Evolutionary conservation across 2,888 invertebrate genomes (phyloP), one percentile per base, ranked within the genome.

Genomic region (Sesia bembeciformis): DNA sequence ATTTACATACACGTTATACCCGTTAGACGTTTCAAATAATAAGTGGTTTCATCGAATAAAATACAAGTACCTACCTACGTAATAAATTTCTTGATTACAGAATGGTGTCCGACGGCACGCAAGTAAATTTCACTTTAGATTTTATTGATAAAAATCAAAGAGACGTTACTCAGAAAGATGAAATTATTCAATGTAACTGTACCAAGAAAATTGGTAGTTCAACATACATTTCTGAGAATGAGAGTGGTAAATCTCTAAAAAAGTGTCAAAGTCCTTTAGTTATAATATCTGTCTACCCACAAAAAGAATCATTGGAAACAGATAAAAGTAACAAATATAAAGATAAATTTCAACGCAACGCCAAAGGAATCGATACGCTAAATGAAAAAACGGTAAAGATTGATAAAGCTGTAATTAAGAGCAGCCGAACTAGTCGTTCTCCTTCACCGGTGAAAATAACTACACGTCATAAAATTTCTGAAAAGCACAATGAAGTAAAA

Each of bases 261-360:
- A 61, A 65, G 49, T 60, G 60, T 49, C 64, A 68, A 53, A 84
- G 70, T 57, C 87, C 87, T 23, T 57, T 87, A 38, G 81, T 88
- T 3, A 70, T 87, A 7, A 87, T 88, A 77, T 85, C 88, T 3
- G 85, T 88, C 3, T 87, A 81, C 62, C 81, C 83, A 39, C 23
- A 54, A 54, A 52, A 43, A 58, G 43, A 52, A 40, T n/a, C 2
- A 23, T 23, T 23, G 46, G 23, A 46, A 46, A 8, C n/a, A 4
- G 46, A 46, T 46, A 4, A 6, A 46, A 46, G 23, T 23, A 46
- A n/a, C 46, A 49, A 54, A 42, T 51, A 8, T 5, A 63, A 52
- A 52, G 51, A 51, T 8, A 42, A 56, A 50, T 52, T 39, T 7
- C 49, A 54, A 57, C 23, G 46, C 46, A 4, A 8, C 46, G n/a